These are phyloP conservation scores for Dorcus parallelipipedus DNA, from an alignment of 2,888 invertebrate species.

Conservation along the genomic window DNA sequence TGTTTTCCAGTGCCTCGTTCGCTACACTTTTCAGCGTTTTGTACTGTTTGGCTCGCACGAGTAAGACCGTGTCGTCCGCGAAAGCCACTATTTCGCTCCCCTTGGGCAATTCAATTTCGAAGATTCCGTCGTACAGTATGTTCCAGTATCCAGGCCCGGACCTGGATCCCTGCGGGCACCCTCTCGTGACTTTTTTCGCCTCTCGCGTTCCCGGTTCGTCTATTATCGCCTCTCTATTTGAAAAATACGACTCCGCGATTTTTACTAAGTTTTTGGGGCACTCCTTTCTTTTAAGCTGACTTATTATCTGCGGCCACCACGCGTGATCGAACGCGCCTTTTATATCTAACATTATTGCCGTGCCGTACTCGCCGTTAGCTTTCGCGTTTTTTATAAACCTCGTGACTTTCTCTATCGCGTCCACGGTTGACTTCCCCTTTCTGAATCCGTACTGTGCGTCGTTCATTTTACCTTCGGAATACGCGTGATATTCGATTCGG, in stretches of 20 bases:
- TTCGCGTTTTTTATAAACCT: not conserved
- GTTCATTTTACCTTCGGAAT: not conserved
- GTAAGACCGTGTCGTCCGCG: slow-evolving; percentile 15
- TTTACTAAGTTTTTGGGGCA: slow-evolving; percentile 17
- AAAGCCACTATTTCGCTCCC: slow-evolving; percentile 10
- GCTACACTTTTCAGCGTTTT: not conserved
- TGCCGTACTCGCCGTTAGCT: slow-evolving; percentile 10
- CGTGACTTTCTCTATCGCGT: slow-evolving; percentile 7
- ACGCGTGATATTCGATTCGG: not conserved
- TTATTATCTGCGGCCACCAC: slow-evolving; percentile 30
- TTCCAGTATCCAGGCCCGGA: not conserved
- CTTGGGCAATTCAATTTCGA: not conserved
- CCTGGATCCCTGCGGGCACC: slow-evolving; percentile 17
- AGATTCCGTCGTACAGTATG: not conserved
- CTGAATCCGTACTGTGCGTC: slow-evolving; percentile 12
- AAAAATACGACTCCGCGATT: slow-evolving; percentile 3
- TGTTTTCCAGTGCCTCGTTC: not conserved
- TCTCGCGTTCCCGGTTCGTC: not conserved
- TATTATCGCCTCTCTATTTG: slow-evolving; percentile 3
- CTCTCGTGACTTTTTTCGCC: slow-evolving; percentile 2
- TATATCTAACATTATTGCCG: slow-evolving; percentile 20
- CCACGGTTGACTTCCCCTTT: slow-evolving; percentile 3
- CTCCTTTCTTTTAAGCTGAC: slow-evolving; percentile 14
- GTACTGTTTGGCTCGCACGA: not conserved
- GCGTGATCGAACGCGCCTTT: slow-evolving; percentile 33